Conservation (phyloP, 2,797 vertebrate genomes). For the Spheniscus humboldti region DNA sequence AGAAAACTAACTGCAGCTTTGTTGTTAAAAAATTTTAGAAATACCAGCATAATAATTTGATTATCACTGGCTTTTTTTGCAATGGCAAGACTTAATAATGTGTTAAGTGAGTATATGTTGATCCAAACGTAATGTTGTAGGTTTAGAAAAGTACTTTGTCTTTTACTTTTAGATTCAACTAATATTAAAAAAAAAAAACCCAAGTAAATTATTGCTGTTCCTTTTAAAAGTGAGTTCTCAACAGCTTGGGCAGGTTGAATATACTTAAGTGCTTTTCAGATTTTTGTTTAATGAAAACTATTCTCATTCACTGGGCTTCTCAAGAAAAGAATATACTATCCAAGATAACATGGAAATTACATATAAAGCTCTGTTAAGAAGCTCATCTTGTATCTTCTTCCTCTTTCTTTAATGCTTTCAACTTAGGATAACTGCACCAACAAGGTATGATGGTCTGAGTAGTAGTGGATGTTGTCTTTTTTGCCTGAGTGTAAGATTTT, state of each 20-base stretch:
- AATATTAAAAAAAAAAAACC: not conserved
- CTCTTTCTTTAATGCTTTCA: conserved; percentile 81
- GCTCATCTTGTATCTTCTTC: conserved; percentile 61
- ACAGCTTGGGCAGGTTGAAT: not conserved
- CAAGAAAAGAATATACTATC: not conserved
- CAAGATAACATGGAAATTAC: not conserved
- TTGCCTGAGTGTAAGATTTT: not conserved
- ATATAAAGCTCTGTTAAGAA: not conserved
- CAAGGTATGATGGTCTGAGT: conserved; percentile 84
- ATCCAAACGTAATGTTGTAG: not conserved
- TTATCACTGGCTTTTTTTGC: not conserved
- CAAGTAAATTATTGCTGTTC: not conserved
- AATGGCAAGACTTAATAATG: not conserved
- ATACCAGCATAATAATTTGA: not conserved
- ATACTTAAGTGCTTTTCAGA: not conserved
- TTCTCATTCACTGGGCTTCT: not conserved
- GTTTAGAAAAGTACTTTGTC: not conserved
- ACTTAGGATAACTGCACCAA: conserved; percentile 95
- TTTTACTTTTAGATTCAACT: not conserved
- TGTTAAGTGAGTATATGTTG: not conserved
- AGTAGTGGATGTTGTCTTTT: not conserved
- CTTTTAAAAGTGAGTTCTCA: not conserved
- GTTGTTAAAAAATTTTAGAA: not conserved
- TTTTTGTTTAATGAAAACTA: not conserved
- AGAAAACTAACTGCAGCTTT: not conserved